Percentiles rank a stretch among this genome's conserved stretches.
phyloP scores from a whole-genome alignment of 2,113 vertebrate species.

The Dunckerocampus dactyliophorus region DNA sequence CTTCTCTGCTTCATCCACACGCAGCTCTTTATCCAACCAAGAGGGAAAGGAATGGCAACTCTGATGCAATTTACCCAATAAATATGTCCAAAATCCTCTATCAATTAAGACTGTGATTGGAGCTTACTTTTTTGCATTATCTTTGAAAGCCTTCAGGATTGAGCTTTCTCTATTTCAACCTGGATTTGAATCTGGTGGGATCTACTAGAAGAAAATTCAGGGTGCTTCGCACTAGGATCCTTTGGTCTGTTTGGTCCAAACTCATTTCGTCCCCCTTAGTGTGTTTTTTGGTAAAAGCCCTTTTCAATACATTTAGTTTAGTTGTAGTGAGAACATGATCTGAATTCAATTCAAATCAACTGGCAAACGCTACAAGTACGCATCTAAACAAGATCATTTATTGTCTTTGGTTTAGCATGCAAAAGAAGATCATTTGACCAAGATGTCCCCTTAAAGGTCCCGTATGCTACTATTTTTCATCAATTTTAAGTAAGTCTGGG shows the following conservation, averaged over 20 bases:
- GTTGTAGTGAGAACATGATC: too few species aligned
- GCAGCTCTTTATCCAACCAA: slow-evolving; percentile 38
- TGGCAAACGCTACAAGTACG: too few species aligned
- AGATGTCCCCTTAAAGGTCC: too few species aligned
- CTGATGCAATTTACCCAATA: slow-evolving; percentile 23
- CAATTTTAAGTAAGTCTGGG: too few species aligned
- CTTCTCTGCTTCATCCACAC: slow-evolving; percentile 25
- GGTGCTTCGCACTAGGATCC: slow-evolving; percentile 14
- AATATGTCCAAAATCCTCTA: slow-evolving; percentile 15
- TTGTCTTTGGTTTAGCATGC: too few species aligned
- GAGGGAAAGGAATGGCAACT: slow-evolving; percentile 32
- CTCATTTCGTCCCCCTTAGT: not conserved
- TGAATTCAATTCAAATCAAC: too few species aligned
- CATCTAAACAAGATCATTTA: too few species aligned
- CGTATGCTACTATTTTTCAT: too few species aligned
- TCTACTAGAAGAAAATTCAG: slow-evolving; percentile 41
- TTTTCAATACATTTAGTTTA: too few species aligned
- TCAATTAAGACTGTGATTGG: slow-evolving; percentile 6
- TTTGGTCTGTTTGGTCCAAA: not conserved
- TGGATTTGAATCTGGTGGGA: slow-evolving; percentile 32
- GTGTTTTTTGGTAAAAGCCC: not conserved
- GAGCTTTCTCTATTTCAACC: slow-evolving; percentile 9
- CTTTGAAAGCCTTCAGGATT: slow-evolving; percentile 7
- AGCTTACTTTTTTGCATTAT: too few species aligned
- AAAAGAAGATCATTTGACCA: too few species aligned